Evolutionary conservation across 2,113 vertebrate species (phyloP), one percentile per base, ranked within the genome.

Genomic region (Phylloscopus whistleri): DNA sequence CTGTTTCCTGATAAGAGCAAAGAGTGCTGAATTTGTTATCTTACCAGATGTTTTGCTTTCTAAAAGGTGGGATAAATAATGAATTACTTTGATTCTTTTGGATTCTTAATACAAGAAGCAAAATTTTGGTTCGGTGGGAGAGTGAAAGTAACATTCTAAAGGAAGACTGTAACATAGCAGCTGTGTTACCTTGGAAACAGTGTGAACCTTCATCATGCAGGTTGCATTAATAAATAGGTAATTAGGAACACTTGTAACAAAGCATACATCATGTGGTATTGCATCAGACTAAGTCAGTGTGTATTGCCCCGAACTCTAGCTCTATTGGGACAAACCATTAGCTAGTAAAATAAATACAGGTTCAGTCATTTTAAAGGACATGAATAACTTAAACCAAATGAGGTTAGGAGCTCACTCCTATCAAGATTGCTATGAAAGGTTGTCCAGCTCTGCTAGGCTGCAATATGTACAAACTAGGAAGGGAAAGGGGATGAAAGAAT

Each of bases 131-230:
- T 78, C 84, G 66, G 24, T 46, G 30, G n/a, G 66, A 70, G 46
- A 63, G 43, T n/a, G 48, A 75, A 91, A 93, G n/a, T 56, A 64
- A 79, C 13, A 8, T 79, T 87, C 49, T 82, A 52, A 76, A 85
- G 66, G 19, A 89, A 11, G 21, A 91, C 48, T 56, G 51, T 74
- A 67, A 68, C 3, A 6, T 20, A 51, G 56, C 49, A 91, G 84
- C 67, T 91, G 44, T 84, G 84, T 91, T 93, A 91, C 90, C 78
- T 6, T 79, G 82, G 88, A 79, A 95, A 82, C 92, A 84, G 39
- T 27, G 22, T 52, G 67, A 93, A 51, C 49, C 44, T 60, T 94
- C 58, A 82, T 87, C 66, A 56, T 79, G 66, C 70, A 84, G 84
- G 85, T 90, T 84, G 53, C 70, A 70, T 79, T 94, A 90, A 94